Percentiles rank a stretch among this genome's conserved stretches.
Evolutionary conservation across 2,888 invertebrate species (phyloP).

Genomic region (Caenorhabditis sp.): DNA sequence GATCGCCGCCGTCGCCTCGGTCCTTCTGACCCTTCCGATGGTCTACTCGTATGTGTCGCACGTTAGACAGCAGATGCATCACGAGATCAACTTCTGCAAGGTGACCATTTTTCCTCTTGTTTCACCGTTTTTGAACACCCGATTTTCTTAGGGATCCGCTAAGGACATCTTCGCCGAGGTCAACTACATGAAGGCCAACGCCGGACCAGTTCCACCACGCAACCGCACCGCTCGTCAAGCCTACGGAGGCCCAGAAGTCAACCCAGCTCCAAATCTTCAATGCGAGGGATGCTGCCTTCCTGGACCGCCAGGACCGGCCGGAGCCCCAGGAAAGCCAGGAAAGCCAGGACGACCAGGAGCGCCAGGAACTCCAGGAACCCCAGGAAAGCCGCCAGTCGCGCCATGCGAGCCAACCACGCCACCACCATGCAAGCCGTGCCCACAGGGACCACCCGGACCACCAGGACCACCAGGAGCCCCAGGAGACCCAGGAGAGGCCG

Average conservation of each 20-base stretch:
- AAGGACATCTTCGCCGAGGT: constrained; percentile 79
- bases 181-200: constrained; percentile 77
- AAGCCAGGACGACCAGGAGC: constrained; percentile 71
- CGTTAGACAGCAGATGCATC: constrained; percentile 78
- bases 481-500: constrained; percentile 72
- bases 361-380: constrained; percentile 69
- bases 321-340: constrained; percentile 76
- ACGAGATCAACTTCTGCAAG: constrained; percentile 79
- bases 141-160: constrained; percentile 75
- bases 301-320: constrained; percentile 77
- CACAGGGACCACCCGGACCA: constrained; percentile 72
- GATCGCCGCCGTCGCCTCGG: constrained; percentile 79
- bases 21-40: constrained; percentile 78
- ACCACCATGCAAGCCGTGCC: constrained; percentile 76
- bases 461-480: constrained; percentile 69
- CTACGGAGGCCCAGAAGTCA: constrained; percentile 75
- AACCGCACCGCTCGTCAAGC: constrained; percentile 79
- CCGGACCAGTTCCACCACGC: constrained; percentile 65
- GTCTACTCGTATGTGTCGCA: constrained; percentile 78
- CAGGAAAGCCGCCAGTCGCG: constrained; percentile 75
- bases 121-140: neutral
- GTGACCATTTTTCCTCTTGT: constrained; percentile 52
- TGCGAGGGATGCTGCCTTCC: constrained; percentile 73
- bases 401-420: constrained; percentile 78
- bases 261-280: constrained; percentile 70